Evolutionary conservation across 2,888 invertebrate species (phyloP), one percentile per base, ranked within the genome.

Genomic region (Antheraea assamensis): DNA sequence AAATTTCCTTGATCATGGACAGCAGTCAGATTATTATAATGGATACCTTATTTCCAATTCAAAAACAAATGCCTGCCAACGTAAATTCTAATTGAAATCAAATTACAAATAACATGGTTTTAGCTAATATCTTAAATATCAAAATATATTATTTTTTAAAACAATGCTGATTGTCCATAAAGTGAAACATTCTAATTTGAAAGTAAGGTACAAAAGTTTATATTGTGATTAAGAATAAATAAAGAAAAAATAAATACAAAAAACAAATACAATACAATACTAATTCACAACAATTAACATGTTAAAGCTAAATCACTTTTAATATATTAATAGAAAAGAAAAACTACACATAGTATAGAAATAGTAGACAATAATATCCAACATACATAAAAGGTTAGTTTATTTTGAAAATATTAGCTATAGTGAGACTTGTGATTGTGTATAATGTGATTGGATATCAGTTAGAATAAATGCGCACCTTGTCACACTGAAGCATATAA

Each of bases 401-500:
- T 24, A 58, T 58, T 10, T 58, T 58, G 24, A 24, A 24, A 24
- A 58, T 58, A n/a, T 10, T n/a, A 58, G 24, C 58, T 58, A 13
- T 58, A 58, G 10, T 27, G 31, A 21, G 5, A n/a, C 5, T 31
- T 21, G 21, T 13, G 13, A 7, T 27, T 30, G 27, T 30, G 5
- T 71, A 7, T 55, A 52, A 30, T 52, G 30, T 52, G n/a, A 35
- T 49, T 24, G 24, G 10, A 42, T n/a, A 17, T 61, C 61, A 35
- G 24, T 61, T 17, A 30, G 3, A 58, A 42, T 70, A 72, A 49
- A 76, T 58, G 75, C 73, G 55, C 35, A 95, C 95, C 95, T 95
- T 83, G 99, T 99, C 81, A 99, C 99, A 95, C 99, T 99, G 95
- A 99, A 99, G 96, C 99, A 99, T 94, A 99, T 98, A 86, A 99